A percentile compares a stretch with the other conserved stretches of the same genome.
Evolutionary conservation across 2,797 vertebrate genomes (phyloP).

Genomic region (Bovichtus diacanthus): DNA sequence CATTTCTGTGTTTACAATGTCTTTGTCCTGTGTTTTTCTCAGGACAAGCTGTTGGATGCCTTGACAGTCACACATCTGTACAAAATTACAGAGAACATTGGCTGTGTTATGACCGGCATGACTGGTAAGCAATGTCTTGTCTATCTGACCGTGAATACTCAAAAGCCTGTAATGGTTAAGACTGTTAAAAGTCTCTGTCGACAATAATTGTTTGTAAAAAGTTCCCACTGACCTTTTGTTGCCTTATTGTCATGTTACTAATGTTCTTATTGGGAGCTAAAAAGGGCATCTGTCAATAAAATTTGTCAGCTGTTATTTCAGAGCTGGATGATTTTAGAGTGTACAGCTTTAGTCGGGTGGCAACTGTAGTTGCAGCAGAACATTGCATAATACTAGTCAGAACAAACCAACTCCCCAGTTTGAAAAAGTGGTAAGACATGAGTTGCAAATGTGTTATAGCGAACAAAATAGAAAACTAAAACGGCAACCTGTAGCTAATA

Average conservation of each 20-base stretch:
- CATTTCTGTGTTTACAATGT: neutral
- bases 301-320: too few relatives aligned
- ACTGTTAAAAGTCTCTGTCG: neutral
- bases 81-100: slow-evolving; percentile 94
- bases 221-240: neutral
- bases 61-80: slow-evolving; percentile 94
- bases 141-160: neutral
- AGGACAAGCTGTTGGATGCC: slow-evolving; percentile 94
- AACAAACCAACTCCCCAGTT: neutral
- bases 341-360: neutral
- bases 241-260: neutral
- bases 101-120: slow-evolving; percentile 98
- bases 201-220: neutral
- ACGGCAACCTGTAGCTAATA: neutral
- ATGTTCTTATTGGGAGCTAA: neutral
- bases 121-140: slow-evolving; percentile 80
- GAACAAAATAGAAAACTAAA: neutral
- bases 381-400: neutral
- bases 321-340: neutral
- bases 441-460: neutral
- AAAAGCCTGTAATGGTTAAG: neutral
- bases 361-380: neutral
- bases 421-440: neutral
- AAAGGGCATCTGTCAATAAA: neutral
- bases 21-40: slow-evolving; percentile 34